A percentile compares a stretch with the other conserved stretches of the same genome.
phyloP scores from a whole-genome alignment of 1,140 invertebrate genomes.

The Drosophila obscura region DNA sequence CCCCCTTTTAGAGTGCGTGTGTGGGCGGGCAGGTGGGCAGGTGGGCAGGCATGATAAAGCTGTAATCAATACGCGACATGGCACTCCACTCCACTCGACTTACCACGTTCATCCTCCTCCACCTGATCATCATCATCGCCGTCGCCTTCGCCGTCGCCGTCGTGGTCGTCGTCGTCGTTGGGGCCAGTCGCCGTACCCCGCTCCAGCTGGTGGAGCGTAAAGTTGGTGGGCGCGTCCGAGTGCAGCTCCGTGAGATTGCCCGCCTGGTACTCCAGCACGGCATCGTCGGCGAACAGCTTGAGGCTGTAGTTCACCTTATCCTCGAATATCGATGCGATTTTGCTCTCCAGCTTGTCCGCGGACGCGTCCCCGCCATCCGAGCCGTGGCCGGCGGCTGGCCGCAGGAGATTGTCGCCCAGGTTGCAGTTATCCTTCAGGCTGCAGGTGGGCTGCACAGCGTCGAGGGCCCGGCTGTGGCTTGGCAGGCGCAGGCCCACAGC shows the following conservation, averaged over 20 bases:
- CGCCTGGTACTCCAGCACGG: slow-evolving; percentile 61
- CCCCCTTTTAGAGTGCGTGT: neutral
- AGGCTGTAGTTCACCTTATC: slow-evolving; percentile 82
- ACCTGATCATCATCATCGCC: slow-evolving; percentile 52
- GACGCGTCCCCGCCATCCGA: slow-evolving; percentile 39
- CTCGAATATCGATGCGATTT: slow-evolving; percentile 79
- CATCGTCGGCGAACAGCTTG: slow-evolving; percentile 73
- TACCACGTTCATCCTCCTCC: slow-evolving; percentile 71
- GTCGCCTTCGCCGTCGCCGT: slow-evolving; percentile 17
- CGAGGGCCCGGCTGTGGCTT: slow-evolving; percentile 23
- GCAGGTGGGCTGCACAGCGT: slow-evolving; percentile 66
- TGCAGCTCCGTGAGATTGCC: slow-evolving; percentile 64
- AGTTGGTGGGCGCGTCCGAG: slow-evolving; percentile 29
- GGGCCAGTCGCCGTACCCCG: neutral
- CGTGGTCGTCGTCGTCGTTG: neutral
- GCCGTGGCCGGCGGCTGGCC: neutral
- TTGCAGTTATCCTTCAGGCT: slow-evolving; percentile 78
- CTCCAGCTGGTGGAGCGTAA: slow-evolving; percentile 52
- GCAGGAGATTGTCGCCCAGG: slow-evolving; percentile 69
- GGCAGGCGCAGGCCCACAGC: slow-evolving; percentile 2
- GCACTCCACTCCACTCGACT: slow-evolving; percentile 2
- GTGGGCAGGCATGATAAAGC: slow-evolving; percentile 26
- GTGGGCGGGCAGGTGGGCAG: slow-evolving; percentile 22
- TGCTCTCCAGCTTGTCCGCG: slow-evolving; percentile 69
- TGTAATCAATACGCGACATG: slow-evolving; percentile 8